phyloP scores from a whole-genome alignment of 2,888 invertebrate genomes.

The Cantharis nigra region DNA sequence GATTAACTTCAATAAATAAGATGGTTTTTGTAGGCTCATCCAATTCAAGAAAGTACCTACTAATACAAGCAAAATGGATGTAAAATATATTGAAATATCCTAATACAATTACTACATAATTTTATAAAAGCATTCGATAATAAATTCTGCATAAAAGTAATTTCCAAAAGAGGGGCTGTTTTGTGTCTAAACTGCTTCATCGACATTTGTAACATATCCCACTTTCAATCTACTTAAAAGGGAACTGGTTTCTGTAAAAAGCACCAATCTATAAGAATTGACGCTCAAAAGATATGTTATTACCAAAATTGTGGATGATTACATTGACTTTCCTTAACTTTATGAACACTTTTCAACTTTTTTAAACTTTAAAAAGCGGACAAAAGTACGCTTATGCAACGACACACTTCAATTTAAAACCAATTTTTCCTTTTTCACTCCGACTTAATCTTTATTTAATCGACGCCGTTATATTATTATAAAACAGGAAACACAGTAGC shows the following conservation, averaged over 20 bases:
- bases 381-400: not conserved
- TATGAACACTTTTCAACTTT: slow-evolving; percentile 5
- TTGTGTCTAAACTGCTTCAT: slow-evolving; percentile 48
- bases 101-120: slow-evolving; percentile 26
- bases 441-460: not conserved
- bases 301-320: slow-evolving; percentile 27
- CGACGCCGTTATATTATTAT: not conserved
- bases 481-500: not conserved
- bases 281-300: slow-evolving; percentile 49
- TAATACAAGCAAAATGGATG: slow-evolving; percentile 9
- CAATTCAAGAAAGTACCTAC: slow-evolving; percentile 11
- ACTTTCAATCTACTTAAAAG: slow-evolving; percentile 57
- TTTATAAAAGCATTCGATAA: slow-evolving; percentile 29
- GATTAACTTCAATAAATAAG: not conserved
- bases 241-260: slow-evolving; percentile 54
- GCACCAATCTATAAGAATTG: slow-evolving; percentile 53
- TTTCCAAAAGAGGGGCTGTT: slow-evolving; percentile 33
- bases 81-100: slow-evolving; percentile 16
- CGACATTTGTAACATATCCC: slow-evolving; percentile 53
- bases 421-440: not conserved
- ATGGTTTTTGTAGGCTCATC: not conserved
- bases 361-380: not conserved
- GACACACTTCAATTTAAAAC: not conserved
- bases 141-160: slow-evolving; percentile 31
- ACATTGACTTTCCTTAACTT: slow-evolving; percentile 15